phyloP scores from a whole-genome alignment of 1,140 invertebrate genomes.

The Calosoma granatense region DNA sequence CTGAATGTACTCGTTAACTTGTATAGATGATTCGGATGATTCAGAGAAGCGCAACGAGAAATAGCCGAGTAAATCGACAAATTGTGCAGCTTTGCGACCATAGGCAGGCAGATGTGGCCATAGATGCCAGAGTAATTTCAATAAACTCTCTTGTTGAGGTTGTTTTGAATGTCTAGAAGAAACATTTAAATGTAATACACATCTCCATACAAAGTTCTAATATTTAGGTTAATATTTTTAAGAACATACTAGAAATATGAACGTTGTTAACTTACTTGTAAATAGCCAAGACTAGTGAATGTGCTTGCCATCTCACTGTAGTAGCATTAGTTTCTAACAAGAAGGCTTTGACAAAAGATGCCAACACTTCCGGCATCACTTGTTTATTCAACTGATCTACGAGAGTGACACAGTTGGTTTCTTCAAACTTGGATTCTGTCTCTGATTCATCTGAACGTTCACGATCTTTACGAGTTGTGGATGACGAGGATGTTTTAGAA shows the following conservation, averaged over 20 bases:
- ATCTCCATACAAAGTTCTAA: slow-evolving; percentile 1
- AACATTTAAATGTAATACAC: slow-evolving; percentile 13
- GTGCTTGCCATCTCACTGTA: slow-evolving; percentile 90
- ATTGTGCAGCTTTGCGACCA: slow-evolving; percentile 88
- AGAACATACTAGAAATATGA: neutral
- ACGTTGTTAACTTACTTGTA: slow-evolving; percentile 56
- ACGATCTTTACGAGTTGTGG: slow-evolving; percentile 40
- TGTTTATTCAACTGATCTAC: slow-evolving; percentile 63
- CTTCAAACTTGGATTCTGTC: slow-evolving; percentile 56
- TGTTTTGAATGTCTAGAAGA: slow-evolving; percentile 56
- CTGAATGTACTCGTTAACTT: slow-evolving; percentile 56
- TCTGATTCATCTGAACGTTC: slow-evolving; percentile 60
- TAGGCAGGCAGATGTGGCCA: slow-evolving; percentile 87
- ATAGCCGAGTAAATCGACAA: slow-evolving; percentile 91
- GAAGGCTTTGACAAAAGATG: slow-evolving; percentile 81
- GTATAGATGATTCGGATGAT: slow-evolving; percentile 18
- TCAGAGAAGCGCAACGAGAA: slow-evolving; percentile 30
- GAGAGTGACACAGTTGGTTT: slow-evolving; percentile 54
- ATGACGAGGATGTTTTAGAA: slow-evolving; percentile 16
- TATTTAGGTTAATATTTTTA: neutral
- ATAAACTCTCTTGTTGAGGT: slow-evolving; percentile 63
- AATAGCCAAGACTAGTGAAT: slow-evolving; percentile 74
- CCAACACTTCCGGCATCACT: slow-evolving; percentile 49
- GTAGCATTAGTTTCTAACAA: slow-evolving; percentile 89
- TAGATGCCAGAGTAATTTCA: slow-evolving; percentile 80